Evolutionary conservation across 2,797 vertebrate genomes (phyloP), one percentile per base, ranked within the genome.

Genomic region (Melopsittacus undulatus): DNA sequence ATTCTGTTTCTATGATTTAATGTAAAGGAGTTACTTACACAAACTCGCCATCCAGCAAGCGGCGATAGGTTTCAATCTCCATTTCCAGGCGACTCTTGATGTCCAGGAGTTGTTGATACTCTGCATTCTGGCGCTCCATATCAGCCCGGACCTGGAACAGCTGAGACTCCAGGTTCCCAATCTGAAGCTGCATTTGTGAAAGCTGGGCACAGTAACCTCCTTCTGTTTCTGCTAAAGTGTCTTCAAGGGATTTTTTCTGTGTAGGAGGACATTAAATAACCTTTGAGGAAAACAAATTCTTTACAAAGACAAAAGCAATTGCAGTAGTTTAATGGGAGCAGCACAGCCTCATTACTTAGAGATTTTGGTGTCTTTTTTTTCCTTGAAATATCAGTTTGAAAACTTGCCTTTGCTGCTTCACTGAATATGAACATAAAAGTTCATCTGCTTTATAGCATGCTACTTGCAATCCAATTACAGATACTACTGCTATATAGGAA

Each of bases 171-270:
- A 98, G 76, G 45, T 94, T 96, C 94, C 89, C 89, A 4, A 97
- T 97, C 56, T 97, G 96, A 69, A 95, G 96, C 83, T 98, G 98
- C 38, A 98, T 96, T 90, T 98, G 96, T 17, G 86, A 97, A 80
- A 98, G 97, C 92, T 94, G 95, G 64, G 94, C 83, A 5, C 97
- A 97, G 84, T 98, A 98, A 59, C 97, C 97, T 10, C 95, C 97
- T 95, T 98, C 97, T 0, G 92, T 98, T 95, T 98, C 98, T 29
- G 96, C 97, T 87, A 98, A 70, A 8, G 96, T 98, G 87, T 96
- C 98, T 92, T 98, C 98, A 92, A 98, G 97, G 45, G 98, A 98
- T 76, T 97, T 97, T 98, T 98, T 98, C 98, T 98, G 95, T 79
- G 88, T 24, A 18, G 83, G 56, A 85, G 12, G 52, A 73, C 45